A percentile compares a stretch with the other conserved stretches of the same genome.
Conservation (phyloP, 35 echinoderm and acorn worm species). For the Apostichopus parvimensis region DNA sequence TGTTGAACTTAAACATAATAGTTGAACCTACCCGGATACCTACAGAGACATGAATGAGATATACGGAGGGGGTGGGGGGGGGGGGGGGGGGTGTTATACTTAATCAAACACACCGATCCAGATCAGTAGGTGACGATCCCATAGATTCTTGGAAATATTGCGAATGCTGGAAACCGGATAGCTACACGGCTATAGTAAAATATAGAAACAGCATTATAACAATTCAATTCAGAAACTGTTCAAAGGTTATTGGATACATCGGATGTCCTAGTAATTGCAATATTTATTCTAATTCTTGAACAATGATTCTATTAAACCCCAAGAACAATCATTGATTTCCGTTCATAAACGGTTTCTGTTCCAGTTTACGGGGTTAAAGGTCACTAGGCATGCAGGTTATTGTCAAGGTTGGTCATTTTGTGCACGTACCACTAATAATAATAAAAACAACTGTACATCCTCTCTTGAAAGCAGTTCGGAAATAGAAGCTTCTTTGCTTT, state of each 20-base stretch:
- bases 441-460: not conserved
- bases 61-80: too few relatives aligned
- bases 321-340: constrained; percentile 1
- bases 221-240: not conserved
- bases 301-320: constrained; percentile 1
- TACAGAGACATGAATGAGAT: too few relatives aligned
- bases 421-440: not conserved
- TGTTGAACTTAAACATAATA: too few relatives aligned
- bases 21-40: too few relatives aligned
- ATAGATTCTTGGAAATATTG: too few relatives aligned
- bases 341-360: constrained; percentile 8
- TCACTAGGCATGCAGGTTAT: not conserved
- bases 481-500: not conserved
- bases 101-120: too few relatives aligned
- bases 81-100: too few relatives aligned
- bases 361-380: not conserved
- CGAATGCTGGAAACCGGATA: too few relatives aligned
- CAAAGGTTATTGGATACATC: not conserved
- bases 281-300: constrained; percentile 11
- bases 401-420: not conserved
- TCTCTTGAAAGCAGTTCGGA: not conserved
- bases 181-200: not conserved
- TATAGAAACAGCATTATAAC: not conserved
- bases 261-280: constrained; percentile 21
- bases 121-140: too few relatives aligned